A percentile compares a stretch with the other conserved stretches of the same genome.
Evolutionary conservation across 2,797 vertebrate species (phyloP).

Genomic region (Crocidura indochinensis): DNA sequence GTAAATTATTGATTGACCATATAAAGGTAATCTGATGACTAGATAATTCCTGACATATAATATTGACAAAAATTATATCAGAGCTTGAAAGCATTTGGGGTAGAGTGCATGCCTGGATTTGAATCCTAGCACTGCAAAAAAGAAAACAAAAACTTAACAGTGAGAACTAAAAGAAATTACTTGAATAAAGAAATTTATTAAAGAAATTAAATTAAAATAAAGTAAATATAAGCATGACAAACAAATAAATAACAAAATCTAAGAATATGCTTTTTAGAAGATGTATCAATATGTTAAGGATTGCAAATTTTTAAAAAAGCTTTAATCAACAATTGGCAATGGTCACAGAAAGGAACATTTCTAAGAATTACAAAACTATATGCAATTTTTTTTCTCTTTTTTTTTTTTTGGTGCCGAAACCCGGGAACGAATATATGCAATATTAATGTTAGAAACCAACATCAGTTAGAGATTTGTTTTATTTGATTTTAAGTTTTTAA

Average conservation of each 20-base stretch:
- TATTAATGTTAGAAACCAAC: neutral
- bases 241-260: neutral
- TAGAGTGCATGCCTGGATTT: too few species aligned
- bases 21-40: neutral
- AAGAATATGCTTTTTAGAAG: slow-evolving; percentile 1
- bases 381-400: too few species aligned
- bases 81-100: too few species aligned
- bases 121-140: too few species aligned
- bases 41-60: too few species aligned
- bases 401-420: too few species aligned
- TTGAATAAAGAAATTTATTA: slow-evolving; percentile 53
- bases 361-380: neutral
- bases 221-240: slow-evolving; percentile 9
- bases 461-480: too few species aligned
- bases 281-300: slow-evolving; percentile 35
- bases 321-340: slow-evolving; percentile 13
- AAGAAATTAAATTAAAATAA: slow-evolving; percentile 38
- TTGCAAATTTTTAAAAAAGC: neutral
- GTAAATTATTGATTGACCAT: neutral
- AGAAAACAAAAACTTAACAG: neutral
- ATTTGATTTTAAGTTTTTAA: slow-evolving; percentile 26
- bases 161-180: slow-evolving; percentile 14
- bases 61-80: too few species aligned
- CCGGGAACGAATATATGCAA: too few species aligned
- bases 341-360: neutral